Conservation (phyloP, 1,140 invertebrate species). For the Platorchestia sp. region DNA sequence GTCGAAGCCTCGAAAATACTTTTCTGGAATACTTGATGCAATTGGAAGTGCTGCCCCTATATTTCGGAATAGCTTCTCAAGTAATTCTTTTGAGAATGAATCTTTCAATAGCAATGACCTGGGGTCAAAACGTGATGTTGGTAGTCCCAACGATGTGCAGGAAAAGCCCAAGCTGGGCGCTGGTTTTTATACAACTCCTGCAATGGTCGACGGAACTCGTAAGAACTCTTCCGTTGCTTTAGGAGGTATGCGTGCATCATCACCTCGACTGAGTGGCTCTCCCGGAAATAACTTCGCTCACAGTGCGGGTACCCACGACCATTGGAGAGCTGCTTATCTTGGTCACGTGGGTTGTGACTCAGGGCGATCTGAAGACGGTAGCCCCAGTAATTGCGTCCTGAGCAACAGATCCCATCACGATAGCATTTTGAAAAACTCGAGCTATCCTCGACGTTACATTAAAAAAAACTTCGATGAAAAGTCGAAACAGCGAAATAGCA, state of each 20-base stretch:
- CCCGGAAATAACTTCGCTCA: constrained; percentile 40
- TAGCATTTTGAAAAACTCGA: background rate
- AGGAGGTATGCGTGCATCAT: constrained; percentile 17
- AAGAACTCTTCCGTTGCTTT: background rate
- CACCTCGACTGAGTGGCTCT: constrained; percentile 24
- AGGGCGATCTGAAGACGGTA: background rate
- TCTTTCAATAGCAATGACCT: background rate
- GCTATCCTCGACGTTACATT: constrained; percentile 36
- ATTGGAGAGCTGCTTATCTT: constrained; percentile 50
- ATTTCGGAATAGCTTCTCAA: constrained; percentile 15
- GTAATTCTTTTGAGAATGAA: background rate
- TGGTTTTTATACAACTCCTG: background rate
- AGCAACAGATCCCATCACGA: background rate
- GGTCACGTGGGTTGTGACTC: constrained; percentile 47
- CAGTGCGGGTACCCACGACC: constrained; percentile 22
- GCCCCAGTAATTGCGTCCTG: background rate
- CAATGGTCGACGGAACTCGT: background rate
- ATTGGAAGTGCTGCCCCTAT: constrained; percentile 38
- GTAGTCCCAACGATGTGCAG: background rate
- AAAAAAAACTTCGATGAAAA: constrained; percentile 48
- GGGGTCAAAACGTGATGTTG: background rate
- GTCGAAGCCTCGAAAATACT: constrained; percentile 49
- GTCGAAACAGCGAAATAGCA: constrained; percentile 6
- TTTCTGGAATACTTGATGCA: constrained; percentile 39
- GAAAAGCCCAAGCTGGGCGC: background rate